Base-by-base conservation (phyloP, 2,113 vertebrate genomes). In the Psephotus haematonotus region DNA sequence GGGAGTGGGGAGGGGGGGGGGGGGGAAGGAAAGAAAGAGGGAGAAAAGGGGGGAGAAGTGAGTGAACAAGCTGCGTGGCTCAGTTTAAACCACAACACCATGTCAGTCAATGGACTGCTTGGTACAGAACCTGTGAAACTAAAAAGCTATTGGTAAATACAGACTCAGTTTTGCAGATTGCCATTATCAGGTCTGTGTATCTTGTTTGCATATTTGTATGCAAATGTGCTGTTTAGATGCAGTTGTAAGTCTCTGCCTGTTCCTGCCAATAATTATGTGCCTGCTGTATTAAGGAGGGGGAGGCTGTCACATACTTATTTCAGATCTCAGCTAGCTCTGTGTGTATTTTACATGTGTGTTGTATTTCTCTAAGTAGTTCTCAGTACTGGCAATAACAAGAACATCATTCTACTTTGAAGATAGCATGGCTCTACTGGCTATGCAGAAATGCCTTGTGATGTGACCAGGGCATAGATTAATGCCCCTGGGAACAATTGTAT, bases 271-370 rank as follows among this genome's bases (percentile, higher is more conserved):
- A 35, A 43, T 1, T 33, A 28, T 17, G 4, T 69, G 25, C 53
- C 67, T 59, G 59, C 1, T 4, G 3, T 29, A 1, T 33, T 62
- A 9, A 37, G 35, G 43, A 47, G 71, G 24, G 53, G 22, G 20
- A 62, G 59, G n/a, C 76, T 46, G 25, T 22, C n/a, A 10, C 0
- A 0, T 44, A 5, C 2, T 28, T 39, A 7, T 14, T 89, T 59
- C 33, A 59, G 33, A 59, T 35, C 22, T 59, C 33, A 59, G 22
- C 57, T 35, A 59, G 13, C 13, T 33, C 1, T 31, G 29, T 44
- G 2, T 46, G 23, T 52, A 12, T 52, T 24, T 43, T 33, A 14
- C 3, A 1, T 6, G 5, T 6, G 8, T 37, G 31, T n/a, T 52
- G 60, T 52, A 63, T 79, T 92, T 86, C 39, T 67, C 33, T 60